Evolutionary conservation across 2,797 vertebrate species (phyloP).

Genomic region (Arrhamphus sclerolepis): DNA sequence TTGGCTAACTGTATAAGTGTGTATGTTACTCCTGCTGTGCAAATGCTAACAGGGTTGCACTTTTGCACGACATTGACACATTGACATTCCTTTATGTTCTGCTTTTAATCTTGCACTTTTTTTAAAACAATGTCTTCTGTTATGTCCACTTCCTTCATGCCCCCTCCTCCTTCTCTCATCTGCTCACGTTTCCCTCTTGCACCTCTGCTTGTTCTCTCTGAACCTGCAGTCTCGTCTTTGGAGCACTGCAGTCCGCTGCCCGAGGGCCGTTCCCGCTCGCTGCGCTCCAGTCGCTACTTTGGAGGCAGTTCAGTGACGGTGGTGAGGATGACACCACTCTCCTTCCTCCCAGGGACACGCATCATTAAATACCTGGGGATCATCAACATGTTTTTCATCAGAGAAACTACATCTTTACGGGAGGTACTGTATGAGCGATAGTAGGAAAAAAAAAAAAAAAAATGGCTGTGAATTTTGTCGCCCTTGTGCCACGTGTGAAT

Average conservation of each 20-base stretch:
- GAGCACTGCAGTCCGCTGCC: conserved; percentile 91
- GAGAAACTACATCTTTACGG: conserved; percentile 95
- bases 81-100: conserved; percentile 53
- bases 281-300: conserved; percentile 84
- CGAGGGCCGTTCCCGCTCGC: conserved; percentile 87
- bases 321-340: conserved; percentile 98
- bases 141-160: conserved; percentile 49
- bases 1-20: conserved; percentile 1
- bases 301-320: conserved; percentile 86
- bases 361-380: conserved; percentile 97
- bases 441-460: not conserved
- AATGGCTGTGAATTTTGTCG: not conserved
- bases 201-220: conserved; percentile 35
- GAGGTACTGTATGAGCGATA: conserved; percentile 80
- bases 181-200: conserved; percentile 17
- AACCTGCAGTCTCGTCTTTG: conserved; percentile 86
- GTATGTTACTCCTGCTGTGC: conserved; percentile 22
- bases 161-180: conserved; percentile 9
- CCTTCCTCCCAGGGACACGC: conserved; percentile 93
- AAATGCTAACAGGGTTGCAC: conserved; percentile 25
- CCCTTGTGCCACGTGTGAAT: not conserved
- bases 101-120: conserved; percentile 42
- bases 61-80: conserved; percentile 49
- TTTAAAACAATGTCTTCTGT: conserved; percentile 61
- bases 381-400: conserved; percentile 99